Conservation (phyloP, 2,888 invertebrate species). For the Melangyna quadrimaculata region DNA sequence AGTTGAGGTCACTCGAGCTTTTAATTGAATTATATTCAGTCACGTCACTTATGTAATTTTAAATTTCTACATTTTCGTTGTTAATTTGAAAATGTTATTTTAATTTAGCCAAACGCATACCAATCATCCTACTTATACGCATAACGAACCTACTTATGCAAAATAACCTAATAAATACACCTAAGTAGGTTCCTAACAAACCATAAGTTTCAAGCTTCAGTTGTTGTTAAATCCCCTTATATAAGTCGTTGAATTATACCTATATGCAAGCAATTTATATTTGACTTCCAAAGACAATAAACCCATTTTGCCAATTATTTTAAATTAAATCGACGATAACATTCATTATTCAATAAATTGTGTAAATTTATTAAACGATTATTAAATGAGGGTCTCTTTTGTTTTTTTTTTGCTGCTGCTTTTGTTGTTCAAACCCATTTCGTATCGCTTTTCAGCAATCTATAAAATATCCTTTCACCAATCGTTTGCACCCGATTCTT, state of each 20-base stretch:
- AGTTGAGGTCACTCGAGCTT: no score
- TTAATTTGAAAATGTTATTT: no score
- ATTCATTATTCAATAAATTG: conserved; percentile 21
- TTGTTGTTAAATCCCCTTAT: neutral
- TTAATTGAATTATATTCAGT: no score
- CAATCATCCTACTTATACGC: no score
- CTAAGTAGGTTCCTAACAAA: no score
- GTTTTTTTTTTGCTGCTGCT: neutral
- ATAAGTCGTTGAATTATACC: neutral
- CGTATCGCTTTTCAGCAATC: conserved; percentile 6
- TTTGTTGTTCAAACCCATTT: neutral
- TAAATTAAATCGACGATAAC: conserved; percentile 27
- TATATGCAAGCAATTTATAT: conserved; percentile 8
- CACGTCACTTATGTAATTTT: no score
- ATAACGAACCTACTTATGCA: no score
- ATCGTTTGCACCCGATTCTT: conserved; percentile 25
- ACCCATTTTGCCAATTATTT: conserved; percentile 18
- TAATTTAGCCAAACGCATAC: no score
- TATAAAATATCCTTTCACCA: conserved; percentile 16
- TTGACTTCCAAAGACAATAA: conserved; percentile 8
- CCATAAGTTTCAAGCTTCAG: neutral
- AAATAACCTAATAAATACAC: no score
- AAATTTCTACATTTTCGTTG: no score
- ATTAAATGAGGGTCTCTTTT: neutral
- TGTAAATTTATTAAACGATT: conserved; percentile 22